Evolutionary conservation across 2,113 vertebrate species (phyloP).

Genomic region (Murina feae): DNA sequence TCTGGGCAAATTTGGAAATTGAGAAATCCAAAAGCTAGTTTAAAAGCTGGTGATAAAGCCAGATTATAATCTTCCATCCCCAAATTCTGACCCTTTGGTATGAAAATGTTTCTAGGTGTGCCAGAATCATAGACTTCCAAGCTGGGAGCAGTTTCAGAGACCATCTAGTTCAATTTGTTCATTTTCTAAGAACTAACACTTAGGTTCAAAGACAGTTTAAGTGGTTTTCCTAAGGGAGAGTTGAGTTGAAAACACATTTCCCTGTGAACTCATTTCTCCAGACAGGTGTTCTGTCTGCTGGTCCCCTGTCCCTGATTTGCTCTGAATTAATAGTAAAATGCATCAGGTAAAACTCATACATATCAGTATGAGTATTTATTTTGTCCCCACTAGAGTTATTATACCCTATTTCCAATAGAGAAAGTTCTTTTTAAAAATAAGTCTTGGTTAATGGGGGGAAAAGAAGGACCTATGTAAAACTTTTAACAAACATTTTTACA

Average conservation of each 20-base stretch:
- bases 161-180: not conserved
- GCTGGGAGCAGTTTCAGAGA: not conserved
- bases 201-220: not conserved
- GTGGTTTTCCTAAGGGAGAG: not conserved
- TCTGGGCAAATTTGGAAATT: not conserved
- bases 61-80: not conserved
- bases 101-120: constrained; percentile 6
- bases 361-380: not conserved
- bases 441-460: not conserved
- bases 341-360: not conserved
- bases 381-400: not conserved
- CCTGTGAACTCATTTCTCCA: not conserved
- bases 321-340: not conserved
- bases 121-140: not conserved
- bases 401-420: not conserved
- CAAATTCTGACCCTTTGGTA: not conserved
- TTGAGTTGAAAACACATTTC: not conserved
- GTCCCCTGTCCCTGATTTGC: not conserved
- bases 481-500: too few relatives aligned
- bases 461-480: too few relatives aligned
- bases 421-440: not conserved
- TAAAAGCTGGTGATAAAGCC: not conserved
- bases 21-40: not conserved
- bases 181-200: not conserved
- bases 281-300: not conserved